A percentile compares a stretch with the other conserved stretches of the same genome.
phyloP scores from a whole-genome alignment of 1,140 invertebrate genomes.

The Drosophila carrolli region DNA sequence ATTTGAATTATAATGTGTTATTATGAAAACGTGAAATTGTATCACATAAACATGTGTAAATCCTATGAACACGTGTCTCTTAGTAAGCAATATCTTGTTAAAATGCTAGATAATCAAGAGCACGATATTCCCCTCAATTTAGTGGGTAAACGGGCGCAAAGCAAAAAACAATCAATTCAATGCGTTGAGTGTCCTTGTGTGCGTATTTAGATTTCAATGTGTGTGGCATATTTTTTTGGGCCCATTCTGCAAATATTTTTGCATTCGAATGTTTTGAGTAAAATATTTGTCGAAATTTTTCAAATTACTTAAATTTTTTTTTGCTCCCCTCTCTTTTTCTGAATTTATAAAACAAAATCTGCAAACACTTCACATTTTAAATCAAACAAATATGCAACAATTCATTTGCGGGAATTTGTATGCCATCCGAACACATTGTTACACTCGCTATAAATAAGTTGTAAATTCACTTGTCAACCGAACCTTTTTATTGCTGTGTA shows the following conservation, averaged over 20 bases:
- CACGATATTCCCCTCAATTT: constrained; percentile 8
- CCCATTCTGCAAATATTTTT: constrained; percentile 66
- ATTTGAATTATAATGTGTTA: not conserved
- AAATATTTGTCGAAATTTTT: constrained; percentile 74
- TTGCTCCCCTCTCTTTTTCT: constrained; percentile 3
- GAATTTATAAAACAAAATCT: constrained; percentile 45
- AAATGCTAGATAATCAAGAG: constrained; percentile 18
- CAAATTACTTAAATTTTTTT: constrained; percentile 56
- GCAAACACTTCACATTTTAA: constrained; percentile 10
- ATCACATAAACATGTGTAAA: no score
- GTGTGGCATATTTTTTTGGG: constrained; percentile 54
- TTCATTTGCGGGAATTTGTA: constrained; percentile 4
- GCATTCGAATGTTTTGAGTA: constrained; percentile 62
- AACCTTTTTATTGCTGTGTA: constrained; percentile 33
- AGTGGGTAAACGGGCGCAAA: constrained; percentile 9
- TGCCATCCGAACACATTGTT: constrained; percentile 19
- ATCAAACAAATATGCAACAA: constrained; percentile 7
- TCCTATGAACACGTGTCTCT: not conserved
- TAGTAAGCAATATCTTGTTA: constrained; percentile 16
- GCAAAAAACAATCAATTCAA: constrained; percentile 4
- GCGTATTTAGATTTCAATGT: constrained; percentile 22
- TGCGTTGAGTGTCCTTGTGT: constrained; percentile 24
- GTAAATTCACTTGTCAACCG: constrained; percentile 25
- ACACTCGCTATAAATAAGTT: constrained; percentile 8
- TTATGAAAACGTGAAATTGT: no score